Evolutionary conservation across 2,797 vertebrate genomes (phyloP), one percentile per base, ranked within the genome.

Genomic region (Morelia viridis): DNA sequence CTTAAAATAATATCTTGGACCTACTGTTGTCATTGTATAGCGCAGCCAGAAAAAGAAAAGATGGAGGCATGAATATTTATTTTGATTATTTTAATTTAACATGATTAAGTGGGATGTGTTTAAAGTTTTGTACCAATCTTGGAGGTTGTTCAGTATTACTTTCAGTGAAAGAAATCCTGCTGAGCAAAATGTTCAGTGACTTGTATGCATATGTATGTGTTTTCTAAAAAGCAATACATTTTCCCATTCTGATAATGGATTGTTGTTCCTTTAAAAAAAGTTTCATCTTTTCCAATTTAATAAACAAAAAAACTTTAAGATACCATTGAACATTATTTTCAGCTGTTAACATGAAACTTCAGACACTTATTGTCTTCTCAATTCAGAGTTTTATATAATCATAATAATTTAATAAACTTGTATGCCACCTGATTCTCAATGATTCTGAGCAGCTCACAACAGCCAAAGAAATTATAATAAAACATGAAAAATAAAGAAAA

Each of bases 111-210:
- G 46, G 56, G 8, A 87, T 89, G 84, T 57, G 93, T 96, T 95
- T 89, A 94, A 90, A 89, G 93, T 93, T 94, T 90, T 90, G 68
- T 97, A 95, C 93, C 94, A 95, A 96, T 96, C 96, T 97, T 97
- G 95, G 93, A 97, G 96, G 96, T 96, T 97, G 95, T 96, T 94
- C 93, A 93, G 83, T 91, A 96, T 97, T 97, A 96, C 96, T 97
- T 97, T 97, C 97, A 62, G 0, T 97, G 97, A 97, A 97, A 97
- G 96, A 89, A 60, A 80, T 85, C 31, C 50, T 88, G 86, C 53
- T 68, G 91, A 97, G 24, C 17, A 0, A 96, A 92, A 95, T 92
- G 91, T 95, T 96, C 17, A 85, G 92, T 92, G 95, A 96, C 96
- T 96, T 97, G 96, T 96, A 24, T 61, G 89, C 95, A 41, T 84